Conservation (phyloP, 1,140 invertebrate species). For the Zophobas atratus region DNA sequence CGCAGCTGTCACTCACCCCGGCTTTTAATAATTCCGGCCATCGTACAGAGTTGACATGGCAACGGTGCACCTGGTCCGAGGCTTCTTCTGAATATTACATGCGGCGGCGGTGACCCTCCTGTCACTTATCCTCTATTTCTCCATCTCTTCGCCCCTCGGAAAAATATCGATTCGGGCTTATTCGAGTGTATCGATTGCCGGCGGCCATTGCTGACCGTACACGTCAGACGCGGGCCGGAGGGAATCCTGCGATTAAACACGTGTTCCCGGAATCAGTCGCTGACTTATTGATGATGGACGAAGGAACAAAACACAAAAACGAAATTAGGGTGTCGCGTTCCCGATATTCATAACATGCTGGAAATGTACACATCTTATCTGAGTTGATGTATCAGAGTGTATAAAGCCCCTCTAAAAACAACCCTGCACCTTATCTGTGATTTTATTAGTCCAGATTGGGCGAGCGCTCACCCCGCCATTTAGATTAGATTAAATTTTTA, state of each 20-base stretch:
- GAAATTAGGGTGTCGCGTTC: background rate
- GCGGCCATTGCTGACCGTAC: slow-evolving; percentile 29
- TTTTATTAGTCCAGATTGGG: slow-evolving; percentile 16
- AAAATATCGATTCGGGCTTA: slow-evolving; percentile 34
- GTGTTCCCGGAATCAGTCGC: background rate
- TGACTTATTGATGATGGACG: slow-evolving; percentile 22
- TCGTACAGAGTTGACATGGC: slow-evolving; percentile 42
- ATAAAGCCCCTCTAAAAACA: slow-evolving; percentile 6
- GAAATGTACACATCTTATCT: background rate
- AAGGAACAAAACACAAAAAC: slow-evolving; percentile 11
- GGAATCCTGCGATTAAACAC: slow-evolving; percentile 34
- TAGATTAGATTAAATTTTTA: slow-evolving; percentile 43
- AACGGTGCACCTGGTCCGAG: slow-evolving; percentile 44
- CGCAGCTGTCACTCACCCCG: slow-evolving; percentile 43
- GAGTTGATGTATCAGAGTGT: background rate
- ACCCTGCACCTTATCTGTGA: slow-evolving; percentile 4
- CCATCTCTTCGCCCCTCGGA: slow-evolving; percentile 33
- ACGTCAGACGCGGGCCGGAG: slow-evolving; percentile 20
- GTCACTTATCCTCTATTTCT: slow-evolving; percentile 32
- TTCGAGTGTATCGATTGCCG: slow-evolving; percentile 29
- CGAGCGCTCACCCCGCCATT: slow-evolving; percentile 15
- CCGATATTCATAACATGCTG: too few species aligned
- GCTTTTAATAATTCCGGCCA: slow-evolving; percentile 45
- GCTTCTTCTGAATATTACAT: slow-evolving; percentile 48
- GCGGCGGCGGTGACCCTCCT: slow-evolving; percentile 28